Percentiles rank a stretch among this genome's conserved stretches.
Evolutionary conservation across 1,140 invertebrate genomes (phyloP).

Genomic region (Tigriopus japonicus): DNA sequence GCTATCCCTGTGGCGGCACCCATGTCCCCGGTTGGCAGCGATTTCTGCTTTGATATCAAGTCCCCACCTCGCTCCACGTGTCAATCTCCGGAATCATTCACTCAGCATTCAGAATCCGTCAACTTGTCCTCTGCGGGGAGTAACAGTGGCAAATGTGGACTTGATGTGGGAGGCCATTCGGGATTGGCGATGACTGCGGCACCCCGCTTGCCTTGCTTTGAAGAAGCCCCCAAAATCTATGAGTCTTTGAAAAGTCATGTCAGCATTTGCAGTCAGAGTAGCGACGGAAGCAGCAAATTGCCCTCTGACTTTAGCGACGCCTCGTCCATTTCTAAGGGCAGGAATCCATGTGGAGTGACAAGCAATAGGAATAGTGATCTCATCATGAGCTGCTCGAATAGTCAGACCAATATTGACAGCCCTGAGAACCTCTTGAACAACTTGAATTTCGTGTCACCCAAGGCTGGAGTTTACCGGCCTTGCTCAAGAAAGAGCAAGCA

Average conservation of each 20-base stretch:
- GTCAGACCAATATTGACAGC: neutral
- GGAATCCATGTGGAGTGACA: neutral
- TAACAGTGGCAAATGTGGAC: neutral
- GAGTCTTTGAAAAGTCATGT: neutral
- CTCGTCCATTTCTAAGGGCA: neutral
- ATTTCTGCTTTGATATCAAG: constrained; percentile 7
- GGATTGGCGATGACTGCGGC: too few species aligned
- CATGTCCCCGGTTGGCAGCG: neutral
- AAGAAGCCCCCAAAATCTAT: neutral
- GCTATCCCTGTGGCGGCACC: constrained; percentile 4
- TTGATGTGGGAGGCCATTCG: neutral
- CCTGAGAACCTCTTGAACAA: constrained; percentile 7
- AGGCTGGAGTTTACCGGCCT: constrained; percentile 12
- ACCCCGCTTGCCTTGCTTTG: too few species aligned
- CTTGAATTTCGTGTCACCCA: constrained; percentile 10
- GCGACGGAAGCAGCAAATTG: neutral
- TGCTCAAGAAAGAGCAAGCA: neutral
- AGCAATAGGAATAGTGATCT: neutral
- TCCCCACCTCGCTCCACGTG: neutral
- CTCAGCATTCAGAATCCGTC: too few species aligned
- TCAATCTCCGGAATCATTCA: neutral
- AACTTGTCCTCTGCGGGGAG: neutral
- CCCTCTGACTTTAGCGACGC: neutral
- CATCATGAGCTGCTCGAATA: neutral
- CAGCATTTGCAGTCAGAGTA: neutral